phyloP scores from a whole-genome alignment of 2,888 invertebrate species.

The Urechis unicinctus region DNA sequence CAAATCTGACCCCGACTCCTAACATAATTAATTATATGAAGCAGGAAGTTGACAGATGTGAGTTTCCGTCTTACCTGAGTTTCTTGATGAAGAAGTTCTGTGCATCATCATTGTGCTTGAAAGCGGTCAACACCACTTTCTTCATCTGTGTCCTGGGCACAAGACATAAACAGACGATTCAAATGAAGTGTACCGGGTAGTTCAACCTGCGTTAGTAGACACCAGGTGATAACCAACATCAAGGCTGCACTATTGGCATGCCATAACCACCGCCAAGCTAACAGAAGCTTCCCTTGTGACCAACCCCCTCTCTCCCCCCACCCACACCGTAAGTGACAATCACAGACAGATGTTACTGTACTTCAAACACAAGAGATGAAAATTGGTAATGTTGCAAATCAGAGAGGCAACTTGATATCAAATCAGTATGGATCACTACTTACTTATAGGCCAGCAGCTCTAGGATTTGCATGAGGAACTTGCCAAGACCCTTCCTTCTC shows the following conservation, averaged over 20 bases:
- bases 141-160: constrained; percentile 63
- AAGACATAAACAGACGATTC: constrained; percentile 33
- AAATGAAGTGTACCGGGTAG: no score
- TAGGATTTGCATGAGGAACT: constrained; percentile 71
- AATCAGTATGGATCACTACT: constrained; percentile 16
- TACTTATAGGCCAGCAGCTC: constrained; percentile 64
- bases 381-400: no score
- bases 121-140: constrained; percentile 75
- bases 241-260: no score
- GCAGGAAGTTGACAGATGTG: not conserved
- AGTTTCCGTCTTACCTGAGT: constrained; percentile 59
- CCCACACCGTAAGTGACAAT: no score
- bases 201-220: no score
- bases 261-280: no score
- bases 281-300: no score
- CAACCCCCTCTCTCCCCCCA: no score
- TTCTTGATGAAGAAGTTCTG: constrained; percentile 66
- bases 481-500: constrained; percentile 74
- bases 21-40: not conserved
- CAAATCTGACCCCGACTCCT: no score
- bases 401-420: not conserved
- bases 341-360: no score
- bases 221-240: no score
- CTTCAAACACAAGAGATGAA: no score
- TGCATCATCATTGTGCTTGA: constrained; percentile 70